Percentiles rank a stretch among this genome's conserved stretches.
Conservation (phyloP, 2,888 invertebrate genomes). For the Smittia sp. region DNA sequence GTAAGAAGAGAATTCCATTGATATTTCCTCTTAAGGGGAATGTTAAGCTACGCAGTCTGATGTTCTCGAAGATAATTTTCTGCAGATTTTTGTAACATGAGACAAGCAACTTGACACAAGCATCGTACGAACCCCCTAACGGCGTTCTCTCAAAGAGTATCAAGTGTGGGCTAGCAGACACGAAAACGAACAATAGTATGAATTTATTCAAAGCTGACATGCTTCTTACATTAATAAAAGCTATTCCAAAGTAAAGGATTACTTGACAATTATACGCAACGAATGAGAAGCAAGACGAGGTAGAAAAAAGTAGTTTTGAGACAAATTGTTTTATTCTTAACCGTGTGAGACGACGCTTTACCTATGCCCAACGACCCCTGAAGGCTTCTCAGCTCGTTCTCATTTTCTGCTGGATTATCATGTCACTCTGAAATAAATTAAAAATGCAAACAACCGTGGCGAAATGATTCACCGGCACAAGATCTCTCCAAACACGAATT, state of each 20-base stretch:
- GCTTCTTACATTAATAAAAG: constrained; percentile 25
- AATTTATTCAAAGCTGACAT: constrained; percentile 8
- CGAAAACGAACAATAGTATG: not conserved
- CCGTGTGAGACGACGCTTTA: no score
- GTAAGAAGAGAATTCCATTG: constrained; percentile 17
- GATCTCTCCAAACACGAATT: constrained; percentile 9
- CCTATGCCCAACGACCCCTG: not conserved
- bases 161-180: constrained; percentile 10
- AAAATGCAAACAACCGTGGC: constrained; percentile 20
- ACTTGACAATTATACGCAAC: constrained; percentile 8
- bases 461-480: constrained; percentile 16
- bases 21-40: not conserved
- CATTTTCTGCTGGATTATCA: constrained; percentile 26
- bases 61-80: no score
- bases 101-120: no score
- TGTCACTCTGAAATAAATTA: constrained; percentile 33
- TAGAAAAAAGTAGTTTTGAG: not conserved
- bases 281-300: not conserved
- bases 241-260: not conserved
- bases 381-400: not conserved
- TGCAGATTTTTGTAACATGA: no score
- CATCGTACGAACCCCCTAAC: no score
- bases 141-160: not conserved
- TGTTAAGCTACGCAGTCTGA: not conserved
- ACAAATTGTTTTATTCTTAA: constrained; percentile 9